These are phyloP conservation scores for Eufriesea mexicana DNA, from an alignment of 1,140 invertebrate species.

Conservation along the genomic window DNA sequence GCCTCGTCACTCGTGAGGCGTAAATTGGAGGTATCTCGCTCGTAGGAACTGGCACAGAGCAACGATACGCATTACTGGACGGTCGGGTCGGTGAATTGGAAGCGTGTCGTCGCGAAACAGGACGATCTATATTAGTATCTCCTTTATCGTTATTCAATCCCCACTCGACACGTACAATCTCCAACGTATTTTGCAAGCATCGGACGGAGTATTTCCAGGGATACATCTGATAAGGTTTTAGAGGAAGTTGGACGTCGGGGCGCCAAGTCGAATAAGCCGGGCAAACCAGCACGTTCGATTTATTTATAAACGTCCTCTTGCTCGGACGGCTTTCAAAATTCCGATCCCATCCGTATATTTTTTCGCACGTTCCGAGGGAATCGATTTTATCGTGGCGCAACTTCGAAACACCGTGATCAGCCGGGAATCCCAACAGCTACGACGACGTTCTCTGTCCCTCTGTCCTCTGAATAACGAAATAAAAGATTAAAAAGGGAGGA, in stretches of 20 bases:
- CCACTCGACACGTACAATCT: no score
- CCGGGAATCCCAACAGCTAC: no score
- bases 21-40: not conserved
- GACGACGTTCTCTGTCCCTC: not conserved
- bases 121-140: slow-evolving; percentile 16
- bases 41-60: not conserved
- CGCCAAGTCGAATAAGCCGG: not conserved
- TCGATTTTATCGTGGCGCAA: slow-evolving; percentile 18
- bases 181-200: no score
- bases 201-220: not conserved
- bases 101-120: slow-evolving; percentile 14
- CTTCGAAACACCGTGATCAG: not conserved
- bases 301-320: slow-evolving; percentile 45
- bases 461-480: no score
- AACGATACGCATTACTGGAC: slow-evolving; percentile 7
- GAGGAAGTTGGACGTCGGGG: not conserved
- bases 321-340: slow-evolving; percentile 38
- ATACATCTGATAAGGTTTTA: not conserved
- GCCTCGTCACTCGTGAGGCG: not conserved
- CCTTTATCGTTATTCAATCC: not conserved
- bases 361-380: not conserved
- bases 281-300: slow-evolving; percentile 6
- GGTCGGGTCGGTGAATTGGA: slow-evolving; percentile 1
- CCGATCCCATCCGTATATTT: slow-evolving; percentile 12
- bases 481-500: not conserved